Percentiles rank a stretch among this genome's conserved stretches.
These are phyloP conservation scores for Ctena decussata DNA, from an alignment of 2,888 invertebrate genomes.

Conservation along the genomic window DNA sequence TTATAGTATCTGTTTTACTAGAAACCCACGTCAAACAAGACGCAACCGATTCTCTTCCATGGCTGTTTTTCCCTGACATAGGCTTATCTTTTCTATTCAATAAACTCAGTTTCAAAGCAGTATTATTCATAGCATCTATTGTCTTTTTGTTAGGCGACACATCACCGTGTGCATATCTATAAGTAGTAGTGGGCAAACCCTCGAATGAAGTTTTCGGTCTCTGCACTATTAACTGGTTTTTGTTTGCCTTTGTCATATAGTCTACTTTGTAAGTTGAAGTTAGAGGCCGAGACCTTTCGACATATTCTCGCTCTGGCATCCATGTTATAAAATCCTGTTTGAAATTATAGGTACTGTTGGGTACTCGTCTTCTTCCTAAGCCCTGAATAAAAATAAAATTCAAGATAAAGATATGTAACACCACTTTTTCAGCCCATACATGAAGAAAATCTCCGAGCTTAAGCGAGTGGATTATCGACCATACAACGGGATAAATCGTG, in stretches of 20 bases:
- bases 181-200: constrained; percentile 76
- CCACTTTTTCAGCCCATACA: too few relatives aligned
- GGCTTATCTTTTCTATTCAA: constrained; percentile 73
- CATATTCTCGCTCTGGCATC: constrained; percentile 79
- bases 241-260: constrained; percentile 63
- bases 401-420: background rate
- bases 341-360: constrained; percentile 74
- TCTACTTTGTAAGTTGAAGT: constrained; percentile 80
- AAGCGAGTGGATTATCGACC: too few relatives aligned
- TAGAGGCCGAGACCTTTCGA: constrained; percentile 73
- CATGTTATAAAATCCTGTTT: constrained; percentile 82
- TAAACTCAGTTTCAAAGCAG: constrained; percentile 74
- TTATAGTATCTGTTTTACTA: background rate
- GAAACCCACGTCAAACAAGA: constrained; percentile 81
- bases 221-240: constrained; percentile 74
- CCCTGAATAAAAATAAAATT: constrained; percentile 73
- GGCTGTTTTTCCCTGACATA: constrained; percentile 65
- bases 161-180: constrained; percentile 82
- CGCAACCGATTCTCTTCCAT: constrained; percentile 79
- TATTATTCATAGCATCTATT: constrained; percentile 79
- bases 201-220: constrained; percentile 83
- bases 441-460: too few relatives aligned
- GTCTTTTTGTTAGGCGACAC: constrained; percentile 77
- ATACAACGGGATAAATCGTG: too few relatives aligned
- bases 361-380: constrained; percentile 79